These are phyloP conservation scores for Calameuta pallipes DNA, from an alignment of 2,888 invertebrate genomes.

Conservation along the genomic window DNA sequence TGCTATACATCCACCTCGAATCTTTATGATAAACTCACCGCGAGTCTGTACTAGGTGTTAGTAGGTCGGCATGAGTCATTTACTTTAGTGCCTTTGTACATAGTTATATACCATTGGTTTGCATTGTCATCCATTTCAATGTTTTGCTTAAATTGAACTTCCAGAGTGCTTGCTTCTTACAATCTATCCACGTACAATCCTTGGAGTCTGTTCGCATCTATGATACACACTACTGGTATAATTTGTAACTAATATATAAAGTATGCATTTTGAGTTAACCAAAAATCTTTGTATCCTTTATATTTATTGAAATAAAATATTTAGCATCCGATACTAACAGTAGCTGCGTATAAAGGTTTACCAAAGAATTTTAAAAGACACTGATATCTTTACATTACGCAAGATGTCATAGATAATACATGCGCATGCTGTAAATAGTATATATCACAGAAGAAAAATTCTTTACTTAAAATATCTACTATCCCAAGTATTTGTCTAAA, in stretches of 20 bases:
- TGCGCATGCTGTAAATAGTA: not conserved
- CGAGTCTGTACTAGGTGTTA: slow-evolving; percentile 14
- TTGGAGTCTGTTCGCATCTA: not conserved
- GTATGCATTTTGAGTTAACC: not conserved
- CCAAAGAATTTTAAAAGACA: not conserved
- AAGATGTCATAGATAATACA: not conserved
- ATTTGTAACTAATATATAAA: not conserved
- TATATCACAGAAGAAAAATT: not conserved
- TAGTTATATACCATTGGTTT: slow-evolving; percentile 7
- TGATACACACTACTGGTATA: not conserved
- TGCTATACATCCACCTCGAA: slow-evolving; percentile 6
- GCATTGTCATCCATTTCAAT: not conserved
- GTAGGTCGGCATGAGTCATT: slow-evolving; percentile 23
- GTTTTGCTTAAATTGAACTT: not conserved
- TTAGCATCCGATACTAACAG: not conserved
- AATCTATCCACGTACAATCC: not conserved
- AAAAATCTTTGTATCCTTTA: not conserved
- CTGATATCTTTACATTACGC: not conserved
- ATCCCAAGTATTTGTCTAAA: not conserved
- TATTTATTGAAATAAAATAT: not conserved
- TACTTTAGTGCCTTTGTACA: slow-evolving; percentile 15
- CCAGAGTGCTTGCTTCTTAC: not conserved
- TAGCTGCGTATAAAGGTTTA: not conserved
- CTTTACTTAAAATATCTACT: not conserved
- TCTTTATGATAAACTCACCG: slow-evolving; percentile 5